phyloP scores from a whole-genome alignment of 2,888 invertebrate species.

The Drosophila limbata region DNA sequence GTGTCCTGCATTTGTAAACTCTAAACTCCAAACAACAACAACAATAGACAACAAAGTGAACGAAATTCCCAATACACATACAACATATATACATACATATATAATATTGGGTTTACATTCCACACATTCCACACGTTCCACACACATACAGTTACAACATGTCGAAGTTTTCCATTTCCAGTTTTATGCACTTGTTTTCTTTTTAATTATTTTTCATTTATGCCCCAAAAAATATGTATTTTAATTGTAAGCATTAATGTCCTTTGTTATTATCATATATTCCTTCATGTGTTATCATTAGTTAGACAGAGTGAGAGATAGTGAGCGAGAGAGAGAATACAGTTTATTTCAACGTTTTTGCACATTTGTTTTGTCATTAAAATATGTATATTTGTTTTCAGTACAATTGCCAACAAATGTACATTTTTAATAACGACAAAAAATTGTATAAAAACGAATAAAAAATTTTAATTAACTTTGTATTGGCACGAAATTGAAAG shows the following conservation, averaged over 20 bases:
- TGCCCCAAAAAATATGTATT: constrained; percentile 29
- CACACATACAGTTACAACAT: constrained; percentile 10
- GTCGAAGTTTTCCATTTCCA: constrained; percentile 39
- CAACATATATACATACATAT: constrained; percentile 16
- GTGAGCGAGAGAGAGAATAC: constrained; percentile 15
- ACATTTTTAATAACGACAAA: background rate
- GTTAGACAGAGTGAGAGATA: constrained; percentile 34
- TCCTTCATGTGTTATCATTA: constrained; percentile 56
- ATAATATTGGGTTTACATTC: constrained; percentile 25
- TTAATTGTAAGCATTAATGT: constrained; percentile 53
- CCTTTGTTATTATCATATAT: constrained; percentile 49
- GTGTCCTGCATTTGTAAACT: constrained; percentile 83
- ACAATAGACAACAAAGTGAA: constrained; percentile 4
- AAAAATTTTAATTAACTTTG: constrained; percentile 7
- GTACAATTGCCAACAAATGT: background rate
- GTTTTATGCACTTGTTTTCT: constrained; percentile 41
- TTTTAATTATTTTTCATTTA: constrained; percentile 20
- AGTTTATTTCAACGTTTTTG: background rate
- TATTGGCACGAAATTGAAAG: constrained; percentile 17
- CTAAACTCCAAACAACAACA: constrained; percentile 48
- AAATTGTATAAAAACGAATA: background rate
- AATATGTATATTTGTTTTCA: background rate
- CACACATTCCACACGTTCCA: constrained; percentile 33
- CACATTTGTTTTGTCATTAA: background rate
- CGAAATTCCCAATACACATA: constrained; percentile 16